Conservation (phyloP, 2,797 vertebrate species). For the Acipenser transmontanus region DNA sequence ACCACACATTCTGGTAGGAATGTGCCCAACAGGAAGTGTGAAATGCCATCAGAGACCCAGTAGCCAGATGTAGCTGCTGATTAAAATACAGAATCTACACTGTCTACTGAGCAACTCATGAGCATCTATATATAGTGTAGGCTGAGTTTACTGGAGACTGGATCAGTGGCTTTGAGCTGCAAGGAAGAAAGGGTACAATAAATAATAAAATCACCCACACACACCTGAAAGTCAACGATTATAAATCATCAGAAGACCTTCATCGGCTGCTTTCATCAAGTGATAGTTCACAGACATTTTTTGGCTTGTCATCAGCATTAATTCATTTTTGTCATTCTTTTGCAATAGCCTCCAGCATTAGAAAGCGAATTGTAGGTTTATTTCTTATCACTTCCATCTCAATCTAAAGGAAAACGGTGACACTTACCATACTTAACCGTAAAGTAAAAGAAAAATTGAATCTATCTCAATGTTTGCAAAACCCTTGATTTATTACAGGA, state of each 20-base stretch:
- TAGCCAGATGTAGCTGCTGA: conserved; percentile 99
- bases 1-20: conserved; percentile 38
- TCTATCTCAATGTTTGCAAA: too few relatives aligned
- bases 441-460: too few relatives aligned
- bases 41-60: conserved; percentile 93
- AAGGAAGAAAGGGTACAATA: conserved; percentile 1
- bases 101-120: conserved; percentile 97
- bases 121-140: conserved; percentile 39
- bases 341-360: conserved; percentile 45
- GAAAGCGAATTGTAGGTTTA: too few relatives aligned
- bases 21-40: conserved; percentile 40
- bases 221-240: neutral
- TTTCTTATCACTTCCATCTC: too few relatives aligned
- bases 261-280: conserved; percentile 37
- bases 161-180: conserved; percentile 15
- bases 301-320: conserved; percentile 48
- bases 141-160: neutral
- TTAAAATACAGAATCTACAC: conserved; percentile 97
- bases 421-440: too few relatives aligned
- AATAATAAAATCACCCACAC: neutral
- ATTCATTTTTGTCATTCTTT: conserved; percentile 65
- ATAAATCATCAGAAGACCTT: conserved; percentile 30
- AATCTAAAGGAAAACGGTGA: too few relatives aligned
- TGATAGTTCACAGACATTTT: conserved; percentile 47
- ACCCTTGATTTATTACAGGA: too few relatives aligned